phyloP scores from a whole-genome alignment of 2,797 vertebrate genomes.

The Acipenser oxyrinchus region DNA sequence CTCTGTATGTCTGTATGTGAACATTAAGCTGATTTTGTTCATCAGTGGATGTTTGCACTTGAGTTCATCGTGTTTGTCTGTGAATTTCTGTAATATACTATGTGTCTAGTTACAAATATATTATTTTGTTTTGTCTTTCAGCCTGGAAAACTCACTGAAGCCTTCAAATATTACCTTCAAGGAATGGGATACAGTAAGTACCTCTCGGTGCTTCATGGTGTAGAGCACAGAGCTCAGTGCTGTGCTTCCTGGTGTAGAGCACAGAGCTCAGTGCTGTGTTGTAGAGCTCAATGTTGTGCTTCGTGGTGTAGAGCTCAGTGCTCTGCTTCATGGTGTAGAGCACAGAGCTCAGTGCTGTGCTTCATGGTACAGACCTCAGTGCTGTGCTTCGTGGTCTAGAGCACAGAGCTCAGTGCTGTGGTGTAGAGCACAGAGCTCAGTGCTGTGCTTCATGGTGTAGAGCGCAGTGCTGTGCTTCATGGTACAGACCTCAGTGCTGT shows the following conservation, averaged over 20 bases:
- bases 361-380: too few relatives aligned
- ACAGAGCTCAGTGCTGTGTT: too few relatives aligned
- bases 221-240: not conserved
- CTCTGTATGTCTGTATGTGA: not conserved
- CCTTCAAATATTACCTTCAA: constrained; percentile 98
- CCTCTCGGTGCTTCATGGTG: not conserved
- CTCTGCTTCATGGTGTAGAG: not conserved
- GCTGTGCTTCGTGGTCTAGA: too few relatives aligned
- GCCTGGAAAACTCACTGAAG: constrained; percentile 94
- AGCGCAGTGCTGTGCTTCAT: too few relatives aligned
- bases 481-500: too few relatives aligned
- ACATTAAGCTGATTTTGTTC: too few relatives aligned
- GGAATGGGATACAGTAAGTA: constrained; percentile 99
- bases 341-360: too few relatives aligned
- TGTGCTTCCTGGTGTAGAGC: too few relatives aligned
- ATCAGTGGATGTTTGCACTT: not conserved
- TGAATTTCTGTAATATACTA: not conserved
- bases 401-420: too few relatives aligned
- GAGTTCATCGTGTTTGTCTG: not conserved
- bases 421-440: too few relatives aligned
- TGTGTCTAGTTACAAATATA: not conserved
- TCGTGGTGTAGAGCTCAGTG: not conserved
- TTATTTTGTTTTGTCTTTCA: constrained; percentile 41
- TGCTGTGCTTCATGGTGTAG: too few relatives aligned
- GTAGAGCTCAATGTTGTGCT: too few relatives aligned